A percentile compares a stretch with the other conserved stretches of the same genome.
These are phyloP conservation scores for Sciaenops ocellatus DNA, from an alignment of 2,797 vertebrate genomes.

Conservation along the genomic window DNA sequence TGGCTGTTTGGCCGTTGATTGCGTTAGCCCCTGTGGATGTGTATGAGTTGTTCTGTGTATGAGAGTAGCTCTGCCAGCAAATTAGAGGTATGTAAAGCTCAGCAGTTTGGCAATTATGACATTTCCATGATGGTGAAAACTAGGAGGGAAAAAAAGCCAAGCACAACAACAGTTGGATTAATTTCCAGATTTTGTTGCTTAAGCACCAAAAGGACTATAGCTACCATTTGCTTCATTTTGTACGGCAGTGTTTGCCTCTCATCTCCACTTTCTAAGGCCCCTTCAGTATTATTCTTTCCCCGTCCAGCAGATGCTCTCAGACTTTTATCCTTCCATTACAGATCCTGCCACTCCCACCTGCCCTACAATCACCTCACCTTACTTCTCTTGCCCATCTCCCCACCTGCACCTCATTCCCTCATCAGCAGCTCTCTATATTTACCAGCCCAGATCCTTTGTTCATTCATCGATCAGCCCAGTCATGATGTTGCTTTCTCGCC, in stretches of 20 bases:
- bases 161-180: conserved; percentile 14
- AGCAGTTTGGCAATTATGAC: conserved; percentile 46
- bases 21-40: conserved; percentile 19
- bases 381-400: not conserved
- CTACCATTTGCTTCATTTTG: not conserved
- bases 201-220: not conserved
- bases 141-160: conserved; percentile 21
- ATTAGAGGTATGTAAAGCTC: conserved; percentile 44
- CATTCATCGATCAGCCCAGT: not conserved
- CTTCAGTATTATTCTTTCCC: not conserved
- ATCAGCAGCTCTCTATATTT: not conserved
- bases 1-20: not conserved
- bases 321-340: not conserved
- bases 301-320: not conserved
- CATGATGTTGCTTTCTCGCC: not conserved
- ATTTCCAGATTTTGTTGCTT: not conserved
- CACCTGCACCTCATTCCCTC: not conserved
- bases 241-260: not conserved
- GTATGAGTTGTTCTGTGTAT: conserved; percentile 1
- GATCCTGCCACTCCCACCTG: not conserved
- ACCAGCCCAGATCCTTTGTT: no score
- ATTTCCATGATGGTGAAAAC: conserved; percentile 30
- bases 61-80: conserved; percentile 32
- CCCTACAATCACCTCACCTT: not conserved
- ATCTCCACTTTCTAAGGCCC: not conserved